Evolutionary conservation across 2,113 vertebrate species (phyloP), one percentile per base, ranked within the genome.

Genomic region (Ancistrus triradiatus): DNA sequence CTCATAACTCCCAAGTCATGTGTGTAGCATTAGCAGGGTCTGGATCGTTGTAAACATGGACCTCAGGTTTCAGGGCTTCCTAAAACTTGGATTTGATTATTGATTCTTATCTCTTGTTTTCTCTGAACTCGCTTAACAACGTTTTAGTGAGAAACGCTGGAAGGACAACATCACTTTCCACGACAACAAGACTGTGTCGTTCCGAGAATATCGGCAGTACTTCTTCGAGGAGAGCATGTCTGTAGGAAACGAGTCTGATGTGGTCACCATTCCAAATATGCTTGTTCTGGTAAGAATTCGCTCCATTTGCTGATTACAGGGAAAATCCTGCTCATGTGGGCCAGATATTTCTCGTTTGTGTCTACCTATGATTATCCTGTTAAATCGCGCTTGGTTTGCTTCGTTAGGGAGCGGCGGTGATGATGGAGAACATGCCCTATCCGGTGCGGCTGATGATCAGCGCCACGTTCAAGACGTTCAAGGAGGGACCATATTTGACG

Each of bases 151-250:
- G 52, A 81, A 64, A 18, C 80, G 88, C 59, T 77, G 84, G 66
- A 99, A 99, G 72, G 80, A 62, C 1, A 98, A 98, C 44, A 91
- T 99, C 78, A 98, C 93, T 0, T 98, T 99, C 62, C 80, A 97
- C 0, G 55, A 80, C 52, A 99, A 99, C 0, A 40, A 74, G 31
- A 99, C 95, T 0, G 92, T 99, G 47, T 94, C 95, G 6, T 99
- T 84, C 80, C 56, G 43, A 4, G 93, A 94, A 27, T 82, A 84
- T 43, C 81, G 95, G 0, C 14, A 0, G 0, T 91, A 91, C 59
- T 81, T 70, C 71, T 99, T 99, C 22, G 80, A 88, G 68, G 90
- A 90, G 0, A 40, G 81, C 15, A 74, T 79, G 84, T 98, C 96
- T 18, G 74, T 0, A 0, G 95, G 96, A 22, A 79, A 35, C 0